Base-by-base conservation (phyloP, 1,140 invertebrate genomes). In the Trachelipus rathkii region DNA sequence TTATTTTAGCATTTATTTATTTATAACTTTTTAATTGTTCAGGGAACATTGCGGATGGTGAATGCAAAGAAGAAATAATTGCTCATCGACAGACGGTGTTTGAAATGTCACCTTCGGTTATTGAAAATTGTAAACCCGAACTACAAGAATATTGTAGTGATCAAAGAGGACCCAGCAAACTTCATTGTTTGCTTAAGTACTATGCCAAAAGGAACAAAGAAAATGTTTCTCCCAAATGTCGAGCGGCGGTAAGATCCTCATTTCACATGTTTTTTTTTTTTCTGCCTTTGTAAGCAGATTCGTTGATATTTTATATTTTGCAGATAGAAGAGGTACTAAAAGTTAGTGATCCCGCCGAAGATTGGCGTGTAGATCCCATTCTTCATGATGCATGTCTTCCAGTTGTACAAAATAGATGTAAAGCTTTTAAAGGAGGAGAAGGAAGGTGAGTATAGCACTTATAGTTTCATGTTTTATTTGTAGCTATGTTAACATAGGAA, bases 171-270 rank as follows among this genome's bases (percentile, higher is more conserved):
- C 50, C 50, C 2, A 19, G 91, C 83, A 97, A 95, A 0, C 91
- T 99, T 79, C 96, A 99, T 85, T 99, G 97, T 85, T 86, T 99
- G 67, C 96, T 99, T 95, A 92, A 93, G 72, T 91, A 95, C 86
- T 60, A 15, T 19, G 19, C 1, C 3, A 60, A 60, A 60, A 60
- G 50, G 50, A 60, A 60, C 50, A 60, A 19, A 60, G 19, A 19
- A 15, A 60, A 60, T 15, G 8, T 60, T 15, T 60, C 50, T 13
- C 11, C 50, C 1, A 8, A 19, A 15, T 60, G 50, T 60, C 50
- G 19, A 19, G 19, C 11, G 8, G 50, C 50, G 50, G 50, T 60
- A 60, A 60, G 11, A 15, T 4, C 19, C 8, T 60, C 50, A 19
- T 8, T 60, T 33, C 6, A 33, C 33, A 33, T 33, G 33, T 33